A percentile compares a stretch with the other conserved stretches of the same genome.
These are phyloP conservation scores for Cordilura impudica DNA, from an alignment of 2,888 invertebrate species.

Conservation along the genomic window DNA sequence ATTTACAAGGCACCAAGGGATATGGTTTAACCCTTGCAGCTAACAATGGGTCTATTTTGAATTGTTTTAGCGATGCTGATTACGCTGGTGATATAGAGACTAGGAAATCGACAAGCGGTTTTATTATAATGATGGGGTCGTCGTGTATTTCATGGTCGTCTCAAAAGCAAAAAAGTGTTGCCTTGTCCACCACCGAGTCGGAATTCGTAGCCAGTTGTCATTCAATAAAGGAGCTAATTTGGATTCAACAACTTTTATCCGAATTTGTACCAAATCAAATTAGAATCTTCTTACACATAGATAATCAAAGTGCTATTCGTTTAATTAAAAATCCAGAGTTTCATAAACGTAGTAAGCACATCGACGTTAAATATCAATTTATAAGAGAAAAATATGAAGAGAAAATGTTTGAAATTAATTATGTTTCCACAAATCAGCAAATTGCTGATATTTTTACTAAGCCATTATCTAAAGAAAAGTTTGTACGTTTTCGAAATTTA, in stretches of 20 bases:
- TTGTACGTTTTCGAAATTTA: slow-evolving; percentile 26
- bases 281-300: slow-evolving; percentile 15
- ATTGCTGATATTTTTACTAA: not conserved
- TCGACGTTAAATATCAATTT: slow-evolving; percentile 28
- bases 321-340: slow-evolving; percentile 40
- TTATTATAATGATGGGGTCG: slow-evolving; percentile 32
- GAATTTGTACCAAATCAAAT: slow-evolving; percentile 20
- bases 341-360: slow-evolving; percentile 13
- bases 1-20: too few species aligned
- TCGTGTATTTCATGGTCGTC: slow-evolving; percentile 45
- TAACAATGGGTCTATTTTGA: slow-evolving; percentile 22
- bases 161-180: slow-evolving; percentile 46
- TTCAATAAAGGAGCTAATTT: slow-evolving; percentile 43
- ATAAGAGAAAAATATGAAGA: slow-evolving; percentile 42
- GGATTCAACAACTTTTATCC: slow-evolving; percentile 39
- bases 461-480: slow-evolving; percentile 38
- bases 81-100: slow-evolving; percentile 38
- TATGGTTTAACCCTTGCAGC: too few species aligned
- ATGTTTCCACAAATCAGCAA: slow-evolving; percentile 27
- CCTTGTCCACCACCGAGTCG: slow-evolving; percentile 43
- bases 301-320: slow-evolving; percentile 24
- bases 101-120: slow-evolving; percentile 44
- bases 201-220: slow-evolving; percentile 44
- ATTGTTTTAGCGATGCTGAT: slow-evolving; percentile 54
- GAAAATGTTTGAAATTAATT: slow-evolving; percentile 29